Percentiles rank a stretch among this genome's conserved stretches.
Evolutionary conservation across 2,888 invertebrate genomes (phyloP).

Genomic region (Plagodis pulveraria): DNA sequence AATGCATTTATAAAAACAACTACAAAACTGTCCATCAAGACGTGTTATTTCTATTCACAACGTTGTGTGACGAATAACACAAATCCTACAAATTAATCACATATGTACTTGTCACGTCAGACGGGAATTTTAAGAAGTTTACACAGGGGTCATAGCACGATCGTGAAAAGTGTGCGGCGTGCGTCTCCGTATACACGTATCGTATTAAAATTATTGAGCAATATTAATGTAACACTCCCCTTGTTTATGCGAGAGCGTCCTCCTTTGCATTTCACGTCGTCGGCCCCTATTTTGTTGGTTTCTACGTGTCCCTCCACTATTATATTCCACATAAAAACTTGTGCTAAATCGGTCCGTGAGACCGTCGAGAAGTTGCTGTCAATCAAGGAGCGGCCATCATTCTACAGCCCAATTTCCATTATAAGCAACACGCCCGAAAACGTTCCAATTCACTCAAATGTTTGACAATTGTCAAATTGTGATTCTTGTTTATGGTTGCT

Average conservation of each 20-base stretch:
- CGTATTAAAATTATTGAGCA: constrained; percentile 40
- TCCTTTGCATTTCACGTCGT: constrained; percentile 82
- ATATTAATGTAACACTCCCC: constrained; percentile 72
- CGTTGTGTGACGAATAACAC: constrained; percentile 4
- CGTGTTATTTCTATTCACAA: not conserved
- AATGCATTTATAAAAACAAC: constrained; percentile 17
- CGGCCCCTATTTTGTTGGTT: constrained; percentile 60
- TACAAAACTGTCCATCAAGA: not conserved
- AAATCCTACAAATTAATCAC: constrained; percentile 43
- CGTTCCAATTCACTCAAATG: constrained; percentile 44
- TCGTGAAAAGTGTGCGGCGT: constrained; percentile 59
- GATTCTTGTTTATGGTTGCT: too few relatives aligned
- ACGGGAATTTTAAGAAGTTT: constrained; percentile 55
- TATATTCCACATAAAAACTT: constrained; percentile 58
- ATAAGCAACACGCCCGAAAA: constrained; percentile 64
- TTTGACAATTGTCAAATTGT: not conserved
- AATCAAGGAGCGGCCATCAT: constrained; percentile 65
- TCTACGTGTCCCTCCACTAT: constrained; percentile 57
- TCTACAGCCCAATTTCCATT: constrained; percentile 46
- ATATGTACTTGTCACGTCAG: constrained; percentile 56
- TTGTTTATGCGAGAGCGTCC: constrained; percentile 79
- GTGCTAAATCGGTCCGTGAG: constrained; percentile 59
- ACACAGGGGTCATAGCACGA: constrained; percentile 62
- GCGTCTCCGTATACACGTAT: constrained; percentile 50
- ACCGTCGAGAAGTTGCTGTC: constrained; percentile 73